phyloP scores from a whole-genome alignment of 2,113 vertebrate species.

The Edolisoma coerulescens region DNA sequence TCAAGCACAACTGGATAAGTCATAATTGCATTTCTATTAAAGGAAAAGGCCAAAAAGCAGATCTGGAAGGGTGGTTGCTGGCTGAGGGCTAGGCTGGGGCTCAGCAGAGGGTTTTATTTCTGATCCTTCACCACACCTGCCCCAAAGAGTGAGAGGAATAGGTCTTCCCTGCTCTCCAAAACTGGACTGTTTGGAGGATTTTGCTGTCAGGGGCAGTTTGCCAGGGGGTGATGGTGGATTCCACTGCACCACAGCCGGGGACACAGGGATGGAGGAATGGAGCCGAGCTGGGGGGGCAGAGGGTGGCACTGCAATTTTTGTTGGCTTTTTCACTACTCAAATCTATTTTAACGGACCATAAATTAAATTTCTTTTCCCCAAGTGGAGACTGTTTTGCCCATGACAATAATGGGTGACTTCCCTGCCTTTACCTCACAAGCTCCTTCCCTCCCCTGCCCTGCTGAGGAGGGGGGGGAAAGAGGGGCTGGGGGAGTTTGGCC shows the following conservation, averaged over 20 bases:
- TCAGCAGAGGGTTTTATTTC: neutral
- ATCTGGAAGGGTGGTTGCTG: neutral
- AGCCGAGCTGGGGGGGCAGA: rapidly evolving
- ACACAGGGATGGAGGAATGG: neutral
- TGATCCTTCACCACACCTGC: neutral
- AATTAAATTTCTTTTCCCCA: neutral
- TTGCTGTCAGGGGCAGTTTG: neutral
- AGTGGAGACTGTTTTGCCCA: neutral
- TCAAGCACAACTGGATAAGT: neutral
- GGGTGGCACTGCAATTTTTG: neutral
- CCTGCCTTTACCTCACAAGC: neutral
- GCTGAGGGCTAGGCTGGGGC: neutral
- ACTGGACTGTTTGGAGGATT: rapidly evolving
- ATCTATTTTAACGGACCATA: neutral
- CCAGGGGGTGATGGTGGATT: neutral
- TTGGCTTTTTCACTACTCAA: neutral
- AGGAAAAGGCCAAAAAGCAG: neutral
- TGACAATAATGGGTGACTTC: rapidly evolving
- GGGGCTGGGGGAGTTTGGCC: neutral
- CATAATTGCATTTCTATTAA: neutral
- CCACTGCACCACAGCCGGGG: neutral
- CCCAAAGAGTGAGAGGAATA: neutral
- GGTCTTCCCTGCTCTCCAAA: neutral
- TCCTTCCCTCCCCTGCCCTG: neutral
- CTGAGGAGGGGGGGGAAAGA: neutral